Evolutionary conservation across 1,140 invertebrate genomes (phyloP).

Genomic region (Heliconius congener): DNA sequence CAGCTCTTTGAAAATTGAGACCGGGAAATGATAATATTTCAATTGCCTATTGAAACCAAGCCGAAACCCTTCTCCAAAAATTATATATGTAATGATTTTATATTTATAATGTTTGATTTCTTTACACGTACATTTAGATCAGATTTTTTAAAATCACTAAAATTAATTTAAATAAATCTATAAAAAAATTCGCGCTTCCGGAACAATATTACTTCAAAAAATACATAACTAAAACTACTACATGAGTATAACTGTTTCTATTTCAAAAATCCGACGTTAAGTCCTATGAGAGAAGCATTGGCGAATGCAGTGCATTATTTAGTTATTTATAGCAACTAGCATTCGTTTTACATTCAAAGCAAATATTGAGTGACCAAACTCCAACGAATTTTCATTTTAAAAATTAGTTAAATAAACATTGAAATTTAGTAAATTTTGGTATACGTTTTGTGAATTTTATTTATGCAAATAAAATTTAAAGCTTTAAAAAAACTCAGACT

Average conservation of each 20-base stretch:
- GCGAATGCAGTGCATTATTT: constrained; percentile 23
- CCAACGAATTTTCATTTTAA: neutral
- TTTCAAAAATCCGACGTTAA: constrained; percentile 18
- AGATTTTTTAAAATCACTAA: no score
- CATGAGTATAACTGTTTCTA: neutral
- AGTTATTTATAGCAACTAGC: constrained; percentile 22
- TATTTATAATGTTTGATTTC: no score
- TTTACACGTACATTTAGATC: no score
- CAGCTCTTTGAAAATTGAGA: no score
- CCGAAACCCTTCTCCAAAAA: no score
- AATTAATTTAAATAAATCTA: neutral
- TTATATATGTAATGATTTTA: no score
- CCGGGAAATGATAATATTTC: no score
- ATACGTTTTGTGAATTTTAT: no score
- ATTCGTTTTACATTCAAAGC: constrained; percentile 4
- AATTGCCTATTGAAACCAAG: no score
- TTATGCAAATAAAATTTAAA: no score
- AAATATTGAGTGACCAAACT: neutral
- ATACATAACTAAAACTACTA: neutral
- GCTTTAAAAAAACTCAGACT: no score
- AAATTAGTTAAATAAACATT: neutral
- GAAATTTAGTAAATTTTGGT: no score
- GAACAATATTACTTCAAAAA: neutral
- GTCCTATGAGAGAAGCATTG: constrained; percentile 23
- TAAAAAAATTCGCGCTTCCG: neutral